Evolutionary conservation across 2,113 vertebrate genomes (phyloP), one percentile per base, ranked within the genome.

Genomic region (Eulemur macaco): DNA sequence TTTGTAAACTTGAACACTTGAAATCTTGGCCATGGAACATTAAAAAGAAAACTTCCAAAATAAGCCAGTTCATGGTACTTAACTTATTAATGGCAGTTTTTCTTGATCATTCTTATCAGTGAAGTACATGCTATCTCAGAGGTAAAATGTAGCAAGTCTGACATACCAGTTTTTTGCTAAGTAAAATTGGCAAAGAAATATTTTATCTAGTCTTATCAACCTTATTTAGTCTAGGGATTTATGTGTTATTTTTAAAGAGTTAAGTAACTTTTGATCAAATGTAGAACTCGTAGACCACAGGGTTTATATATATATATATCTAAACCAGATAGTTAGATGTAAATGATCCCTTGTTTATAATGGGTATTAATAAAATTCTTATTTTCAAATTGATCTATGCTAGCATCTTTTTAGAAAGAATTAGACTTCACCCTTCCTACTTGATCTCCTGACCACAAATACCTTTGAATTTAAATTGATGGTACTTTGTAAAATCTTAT

Each of bases 381-480:
- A 82, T 56, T 92, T 96, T 91, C 58, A 89, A 42, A 77, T 50
- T 56, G 82, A 66, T 18, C 58, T 66, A n/a, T 64, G 50, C 17
- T 76, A 42, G 18, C 45, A 88, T 63, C 29, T 87, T 9, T 52
- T 91, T 66, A 58, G 34, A 56, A 56, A 81, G 56, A 84, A 34
- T 80, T 66, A 84, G 3, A 37, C 42, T 84, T 84, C 25, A 68
- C 31, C 27, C 25, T 77, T 93, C n/a, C 39, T 17, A 39, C 63
- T n/a, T 68, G n/a, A 15, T 58, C 11, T 93, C 42, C 29, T 91
- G n/a, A 58, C 20, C 31, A 50, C 20, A 66, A 45, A 60, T 63
- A 56, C 64, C n/a, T 63, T 85, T 93, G 83, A 77, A 64, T 96
- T 80, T 87, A 37, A 78, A 93, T 86, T 68, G 60, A 31, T 58